Evolutionary conservation across 2,888 invertebrate species (phyloP), one percentile per base, ranked within the genome.

Genomic region (Candidula unifasciata): DNA sequence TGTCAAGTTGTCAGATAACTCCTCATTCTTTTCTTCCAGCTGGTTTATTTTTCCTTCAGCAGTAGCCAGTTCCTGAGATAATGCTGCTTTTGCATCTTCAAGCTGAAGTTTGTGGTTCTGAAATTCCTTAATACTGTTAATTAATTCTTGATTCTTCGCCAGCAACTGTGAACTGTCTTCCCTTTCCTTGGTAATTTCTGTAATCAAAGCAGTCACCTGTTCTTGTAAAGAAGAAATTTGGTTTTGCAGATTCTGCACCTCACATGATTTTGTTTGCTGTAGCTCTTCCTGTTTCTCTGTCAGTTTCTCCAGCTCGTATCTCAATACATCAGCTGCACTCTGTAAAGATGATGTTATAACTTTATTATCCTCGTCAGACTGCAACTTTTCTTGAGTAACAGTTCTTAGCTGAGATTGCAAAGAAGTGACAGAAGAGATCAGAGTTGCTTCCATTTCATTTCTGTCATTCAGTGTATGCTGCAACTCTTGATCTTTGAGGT

Each of bases 221-320:
- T 79, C 64, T 33, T 77, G 66, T 18, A 83, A 35, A 66, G 66
- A 44, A 27, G 66, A 21, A n/a, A 74, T 66, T 10, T 68, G 30
- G 27, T 80, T 66, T n/a, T 71, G 35, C 27, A 83, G 54, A 18
- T 57, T 73, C 24, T 79, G 71, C 37, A 73, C 57, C 76, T 52
- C 35, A 24, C 35, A 52, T 6, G 30, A n/a, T 21, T 33, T 77
- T 69, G 68, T 77, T 69, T 77, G 33, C 33, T 83, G 60, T 30
- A 87, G 74, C 54, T 86, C 84, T 1, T 86, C 87, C 52, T 88
- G 87, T 33, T 88, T 88, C 78, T 71, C 66, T 16, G 66, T 33
- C 52, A 89, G 33, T 16, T 84, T 80, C 21, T 88, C 80, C 21
- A 87, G 74, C 64, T 86, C 69, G 5, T 76, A 54, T 57, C 37